Percentiles rank a stretch among this genome's conserved stretches.
phyloP scores from a whole-genome alignment of 1,140 invertebrate genomes.

The Notospermus geniculatus region DNA sequence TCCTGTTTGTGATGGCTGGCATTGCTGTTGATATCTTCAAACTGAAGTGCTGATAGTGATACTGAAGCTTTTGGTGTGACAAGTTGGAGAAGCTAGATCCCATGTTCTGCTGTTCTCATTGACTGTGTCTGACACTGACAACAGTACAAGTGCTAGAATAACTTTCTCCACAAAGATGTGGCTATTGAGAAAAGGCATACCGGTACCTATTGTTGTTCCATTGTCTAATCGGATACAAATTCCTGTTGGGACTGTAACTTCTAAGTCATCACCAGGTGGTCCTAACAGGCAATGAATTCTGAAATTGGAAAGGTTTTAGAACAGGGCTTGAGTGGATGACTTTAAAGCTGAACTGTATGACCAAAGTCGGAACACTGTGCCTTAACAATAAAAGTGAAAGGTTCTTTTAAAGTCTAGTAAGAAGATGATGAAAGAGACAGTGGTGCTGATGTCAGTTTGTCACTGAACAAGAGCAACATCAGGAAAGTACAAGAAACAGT shows the following conservation, averaged over 20 bases:
- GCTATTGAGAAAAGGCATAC: too few relatives aligned
- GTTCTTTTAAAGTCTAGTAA: background rate
- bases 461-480: too few relatives aligned
- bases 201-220: conserved; percentile 28
- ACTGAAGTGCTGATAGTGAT: background rate
- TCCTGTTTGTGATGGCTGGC: too few relatives aligned
- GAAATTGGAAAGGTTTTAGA: conserved; percentile 9
- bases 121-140: conserved; percentile 24
- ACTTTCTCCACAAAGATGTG: too few relatives aligned
- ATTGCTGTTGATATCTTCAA: too few relatives aligned
- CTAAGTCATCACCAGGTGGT: conserved; percentile 66
- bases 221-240: conserved; percentile 62
- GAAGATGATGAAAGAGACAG: background rate
- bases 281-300: conserved; percentile 64
- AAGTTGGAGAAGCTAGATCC: conserved; percentile 51
- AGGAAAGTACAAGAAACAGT: too few relatives aligned
- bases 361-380: background rate
- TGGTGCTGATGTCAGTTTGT: background rate
- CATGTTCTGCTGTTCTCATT: conserved; percentile 63
- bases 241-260: conserved; percentile 75
- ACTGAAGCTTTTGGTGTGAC: background rate
- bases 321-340: too few relatives aligned
- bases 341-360: too few relatives aligned
- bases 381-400: background rate
- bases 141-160: conserved; percentile 57